These are phyloP conservation scores for Altica lythri DNA, from an alignment of 2,888 invertebrate genomes.

Conservation along the genomic window DNA sequence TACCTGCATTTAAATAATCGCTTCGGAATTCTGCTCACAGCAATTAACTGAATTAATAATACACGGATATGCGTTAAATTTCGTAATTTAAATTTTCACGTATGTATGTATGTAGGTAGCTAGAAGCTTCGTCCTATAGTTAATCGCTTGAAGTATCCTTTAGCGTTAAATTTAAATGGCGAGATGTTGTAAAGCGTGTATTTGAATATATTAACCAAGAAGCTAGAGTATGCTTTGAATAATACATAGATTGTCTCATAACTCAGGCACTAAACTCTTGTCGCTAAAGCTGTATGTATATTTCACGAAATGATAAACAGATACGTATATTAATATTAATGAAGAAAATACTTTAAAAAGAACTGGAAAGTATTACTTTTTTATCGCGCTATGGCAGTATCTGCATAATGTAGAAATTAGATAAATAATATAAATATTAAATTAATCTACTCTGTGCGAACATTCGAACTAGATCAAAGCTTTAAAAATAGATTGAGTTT, in stretches of 20 bases:
- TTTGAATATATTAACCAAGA: constrained; percentile 21
- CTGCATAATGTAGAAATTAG: too few relatives aligned
- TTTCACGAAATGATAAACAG: neutral
- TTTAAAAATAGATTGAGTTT: too few relatives aligned
- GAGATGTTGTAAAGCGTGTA: constrained; percentile 19
- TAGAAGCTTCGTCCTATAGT: neutral
- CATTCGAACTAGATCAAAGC: too few relatives aligned
- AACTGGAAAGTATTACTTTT: too few relatives aligned
- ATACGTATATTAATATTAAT: neutral
- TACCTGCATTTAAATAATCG: too few relatives aligned
- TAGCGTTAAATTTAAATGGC: constrained; percentile 17
- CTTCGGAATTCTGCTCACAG: too few relatives aligned
- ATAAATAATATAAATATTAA: too few relatives aligned
- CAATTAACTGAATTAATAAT: too few relatives aligned
- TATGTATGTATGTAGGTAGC: neutral
- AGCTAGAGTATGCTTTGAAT: constrained; percentile 13
- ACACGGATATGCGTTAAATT: neutral
- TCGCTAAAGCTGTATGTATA: neutral
- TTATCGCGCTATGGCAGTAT: too few relatives aligned
- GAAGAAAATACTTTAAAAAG: too few relatives aligned
- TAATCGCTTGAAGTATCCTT: constrained; percentile 18
- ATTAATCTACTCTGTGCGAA: too few relatives aligned
- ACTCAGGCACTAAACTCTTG: neutral
- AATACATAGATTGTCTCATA: constrained; percentile 15
- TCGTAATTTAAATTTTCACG: too few relatives aligned